phyloP scores from a whole-genome alignment of 2,113 vertebrate genomes.

The Stigmatopora argus region DNA sequence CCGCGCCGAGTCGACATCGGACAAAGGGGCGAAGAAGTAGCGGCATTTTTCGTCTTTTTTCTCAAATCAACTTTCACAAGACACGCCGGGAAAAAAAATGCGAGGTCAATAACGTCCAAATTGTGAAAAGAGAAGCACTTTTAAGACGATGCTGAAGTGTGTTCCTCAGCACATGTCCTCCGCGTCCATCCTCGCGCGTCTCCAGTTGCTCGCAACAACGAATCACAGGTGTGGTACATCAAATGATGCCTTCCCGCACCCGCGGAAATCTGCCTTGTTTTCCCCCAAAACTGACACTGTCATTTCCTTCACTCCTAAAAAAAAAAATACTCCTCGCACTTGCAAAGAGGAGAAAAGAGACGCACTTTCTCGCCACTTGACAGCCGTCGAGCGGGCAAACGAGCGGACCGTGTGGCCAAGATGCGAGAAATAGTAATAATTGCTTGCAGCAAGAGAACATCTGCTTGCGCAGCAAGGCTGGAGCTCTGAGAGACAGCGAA shows the following conservation, averaged over 20 bases:
- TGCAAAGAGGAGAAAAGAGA: slow-evolving; percentile 14
- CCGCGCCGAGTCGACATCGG: slow-evolving; percentile 59
- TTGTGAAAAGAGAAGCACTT: slow-evolving; percentile 50
- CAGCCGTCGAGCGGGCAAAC: slow-evolving; percentile 26
- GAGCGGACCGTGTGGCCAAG: slow-evolving; percentile 42
- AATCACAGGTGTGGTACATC: slow-evolving; percentile 75
- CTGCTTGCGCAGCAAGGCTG: slow-evolving; percentile 73
- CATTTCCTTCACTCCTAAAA: slow-evolving; percentile 17
- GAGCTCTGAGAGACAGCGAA: slow-evolving; percentile 57
- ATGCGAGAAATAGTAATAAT: slow-evolving; percentile 43
- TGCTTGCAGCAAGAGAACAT: slow-evolving; percentile 62
- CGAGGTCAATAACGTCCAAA: slow-evolving; percentile 28
- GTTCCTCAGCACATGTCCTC: slow-evolving; percentile 61
- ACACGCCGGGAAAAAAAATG: slow-evolving; percentile 22
- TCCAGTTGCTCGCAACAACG: slow-evolving; percentile 69
- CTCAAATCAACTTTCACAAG: slow-evolving; percentile 55
- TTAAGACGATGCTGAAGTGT: slow-evolving; percentile 45
- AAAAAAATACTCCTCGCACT: slow-evolving; percentile 19
- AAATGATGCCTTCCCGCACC: slow-evolving; percentile 41
- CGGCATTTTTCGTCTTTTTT: slow-evolving; percentile 54
- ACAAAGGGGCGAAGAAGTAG: slow-evolving; percentile 69
- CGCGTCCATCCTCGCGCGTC: slow-evolving; percentile 65
- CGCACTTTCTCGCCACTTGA: slow-evolving; percentile 49
- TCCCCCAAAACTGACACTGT: slow-evolving; percentile 5
- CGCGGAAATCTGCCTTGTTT: slow-evolving; percentile 13